Conservation (phyloP, 2,888 invertebrate genomes). For the Craniophora ligustri region DNA sequence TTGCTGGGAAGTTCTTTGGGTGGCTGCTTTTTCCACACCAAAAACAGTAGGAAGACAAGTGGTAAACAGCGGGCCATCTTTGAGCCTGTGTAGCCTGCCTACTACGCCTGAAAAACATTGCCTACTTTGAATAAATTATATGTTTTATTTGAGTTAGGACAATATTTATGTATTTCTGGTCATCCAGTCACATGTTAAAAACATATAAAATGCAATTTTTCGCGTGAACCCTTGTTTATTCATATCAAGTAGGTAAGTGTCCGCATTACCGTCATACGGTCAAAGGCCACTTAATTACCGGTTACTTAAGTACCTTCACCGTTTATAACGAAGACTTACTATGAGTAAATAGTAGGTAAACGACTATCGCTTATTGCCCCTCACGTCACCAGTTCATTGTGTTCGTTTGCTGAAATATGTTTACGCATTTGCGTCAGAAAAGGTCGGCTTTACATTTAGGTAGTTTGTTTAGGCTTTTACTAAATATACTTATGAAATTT, state of each 20-base stretch:
- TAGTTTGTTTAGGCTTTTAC: constrained; percentile 1
- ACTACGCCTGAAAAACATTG: no score
- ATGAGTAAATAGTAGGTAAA: background rate
- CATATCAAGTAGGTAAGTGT: constrained; percentile 3
- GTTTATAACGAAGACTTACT: constrained; percentile 8
- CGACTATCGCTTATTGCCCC: constrained; percentile 1
- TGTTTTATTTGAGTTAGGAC: no score
- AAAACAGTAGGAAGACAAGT: no score
- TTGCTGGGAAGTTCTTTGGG: no score
- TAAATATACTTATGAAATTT: no score
- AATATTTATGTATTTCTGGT: background rate
- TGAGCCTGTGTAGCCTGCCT: no score
- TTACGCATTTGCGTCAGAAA: constrained; percentile 22
- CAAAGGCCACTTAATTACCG: constrained; percentile 12
- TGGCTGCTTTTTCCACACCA: no score
- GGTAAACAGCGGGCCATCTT: no score
- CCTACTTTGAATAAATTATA: no score
- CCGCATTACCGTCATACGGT: constrained; percentile 25
- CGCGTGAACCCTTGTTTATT: constrained; percentile 8
- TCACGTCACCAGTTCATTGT: constrained; percentile 28
- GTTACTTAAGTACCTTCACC: background rate
- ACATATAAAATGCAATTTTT: background rate
- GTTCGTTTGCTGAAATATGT: constrained; percentile 11
- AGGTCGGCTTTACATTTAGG: constrained; percentile 12
- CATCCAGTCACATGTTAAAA: background rate